Evolutionary conservation across 2,888 invertebrate species (phyloP).

Genomic region (Meiosimyza platycephala): DNA sequence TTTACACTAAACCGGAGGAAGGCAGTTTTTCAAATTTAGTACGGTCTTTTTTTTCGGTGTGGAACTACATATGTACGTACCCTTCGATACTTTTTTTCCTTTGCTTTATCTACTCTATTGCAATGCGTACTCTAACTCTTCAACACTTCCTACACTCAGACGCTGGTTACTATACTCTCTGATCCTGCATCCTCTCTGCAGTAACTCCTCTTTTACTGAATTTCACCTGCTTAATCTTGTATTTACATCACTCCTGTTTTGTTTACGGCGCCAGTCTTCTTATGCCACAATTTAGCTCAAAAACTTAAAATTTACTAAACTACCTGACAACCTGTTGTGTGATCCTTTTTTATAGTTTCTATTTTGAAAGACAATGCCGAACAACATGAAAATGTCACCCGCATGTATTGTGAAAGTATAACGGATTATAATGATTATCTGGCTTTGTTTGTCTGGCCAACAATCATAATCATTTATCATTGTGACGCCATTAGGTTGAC

Average conservation of each 20-base stretch:
- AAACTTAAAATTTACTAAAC: neutral
- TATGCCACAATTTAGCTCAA: neutral
- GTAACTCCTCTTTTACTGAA: too few species aligned
- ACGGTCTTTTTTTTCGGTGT: too few species aligned
- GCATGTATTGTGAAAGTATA: slow-evolving; percentile 20
- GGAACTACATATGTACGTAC: too few species aligned
- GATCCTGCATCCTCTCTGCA: too few species aligned
- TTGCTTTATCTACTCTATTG: too few species aligned
- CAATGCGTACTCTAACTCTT: too few species aligned
- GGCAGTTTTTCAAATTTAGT: too few species aligned
- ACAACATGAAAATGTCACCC: slow-evolving; percentile 13
- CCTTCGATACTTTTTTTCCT: too few species aligned
- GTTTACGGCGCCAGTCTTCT: slow-evolving; percentile 48
- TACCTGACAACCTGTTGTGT: slow-evolving; percentile 5
- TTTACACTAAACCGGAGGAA: too few species aligned
- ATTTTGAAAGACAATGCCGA: neutral
- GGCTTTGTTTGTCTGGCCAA: slow-evolving; percentile 16
- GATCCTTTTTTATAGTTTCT: neutral
- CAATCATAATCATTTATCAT: slow-evolving; percentile 49
- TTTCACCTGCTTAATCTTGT: too few species aligned
- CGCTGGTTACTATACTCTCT: too few species aligned
- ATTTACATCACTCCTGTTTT: neutral
- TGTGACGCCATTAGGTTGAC: slow-evolving; percentile 44
- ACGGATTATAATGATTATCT: slow-evolving; percentile 32
- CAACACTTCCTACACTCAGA: too few species aligned